These are phyloP conservation scores for Triplophysa tibetana DNA, from an alignment of 2,113 vertebrate genomes.

Conservation along the genomic window DNA sequence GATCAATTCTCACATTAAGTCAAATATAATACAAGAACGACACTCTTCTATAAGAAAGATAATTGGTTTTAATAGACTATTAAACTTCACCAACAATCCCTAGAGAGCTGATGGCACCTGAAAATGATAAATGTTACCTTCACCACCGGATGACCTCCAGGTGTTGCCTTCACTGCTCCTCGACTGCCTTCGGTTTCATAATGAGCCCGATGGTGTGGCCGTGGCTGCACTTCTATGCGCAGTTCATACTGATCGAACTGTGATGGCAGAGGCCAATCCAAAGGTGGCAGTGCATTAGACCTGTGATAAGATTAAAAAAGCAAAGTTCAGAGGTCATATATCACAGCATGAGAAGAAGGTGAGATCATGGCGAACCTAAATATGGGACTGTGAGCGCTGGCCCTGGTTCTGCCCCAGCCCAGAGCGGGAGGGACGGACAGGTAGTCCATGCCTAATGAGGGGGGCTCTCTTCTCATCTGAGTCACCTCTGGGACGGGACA, in stretches of 20 bases:
- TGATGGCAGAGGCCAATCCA: constrained; percentile 89
- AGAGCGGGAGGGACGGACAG: constrained; percentile 87
- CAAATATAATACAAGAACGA: too few relatives aligned
- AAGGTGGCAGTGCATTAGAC: constrained; percentile 83
- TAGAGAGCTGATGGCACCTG: not conserved
- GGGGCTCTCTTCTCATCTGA: constrained; percentile 66
- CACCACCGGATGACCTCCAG: constrained; percentile 84
- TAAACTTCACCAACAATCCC: too few relatives aligned
- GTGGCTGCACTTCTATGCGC: constrained; percentile 86
- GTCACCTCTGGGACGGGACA: constrained; percentile 69
- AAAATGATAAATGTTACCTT: constrained; percentile 72
- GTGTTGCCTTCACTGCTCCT: constrained; percentile 86
- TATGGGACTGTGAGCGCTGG: constrained; percentile 86
- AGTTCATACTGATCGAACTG: constrained; percentile 88
- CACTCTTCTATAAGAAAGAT: not conserved
- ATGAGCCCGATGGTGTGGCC: constrained; percentile 88
- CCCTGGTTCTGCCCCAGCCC: constrained; percentile 85
- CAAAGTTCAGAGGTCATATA: not conserved
- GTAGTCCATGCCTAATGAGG: constrained; percentile 84
- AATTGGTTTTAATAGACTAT: too few relatives aligned
- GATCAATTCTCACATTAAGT: not conserved
- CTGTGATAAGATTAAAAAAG: constrained; percentile 59
- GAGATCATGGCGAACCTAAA: constrained; percentile 77
- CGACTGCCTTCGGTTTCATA: constrained; percentile 91
- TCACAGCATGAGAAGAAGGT: constrained; percentile 51